Evolutionary conservation across 2,888 invertebrate species (phyloP), one percentile per base, ranked within the genome.

Genomic region (Chorisops tibialis): DNA sequence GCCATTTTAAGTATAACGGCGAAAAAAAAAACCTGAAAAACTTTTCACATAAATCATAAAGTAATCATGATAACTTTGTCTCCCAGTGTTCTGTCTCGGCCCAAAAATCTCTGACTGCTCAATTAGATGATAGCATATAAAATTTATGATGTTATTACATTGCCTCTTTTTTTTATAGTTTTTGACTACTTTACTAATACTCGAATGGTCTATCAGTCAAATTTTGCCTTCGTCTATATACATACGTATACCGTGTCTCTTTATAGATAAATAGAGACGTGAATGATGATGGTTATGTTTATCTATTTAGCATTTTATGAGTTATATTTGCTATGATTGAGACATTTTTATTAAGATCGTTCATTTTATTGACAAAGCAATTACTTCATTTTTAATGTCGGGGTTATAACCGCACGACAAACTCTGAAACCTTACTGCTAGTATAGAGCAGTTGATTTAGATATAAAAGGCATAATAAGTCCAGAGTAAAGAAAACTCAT

Each of bases 261-360:
- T 18, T 19, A 45, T 11, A 52, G 12, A n/a, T 39, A 19, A 56
- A 56, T 56, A 56, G 56, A 56, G 56, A 45, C 56, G 30, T 54
- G 41, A 11, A 56, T 30, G 56, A 43, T 30, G 45, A 45, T 30
- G 45, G 39, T 54, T 54, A 54, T 54, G 54, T 54, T 56, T 56
- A 56, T 56, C 56, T 56, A 56, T 56, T 56, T 56, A 56, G 56
- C 56, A 56, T 56, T 56, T 56, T 56, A 56, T 19, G 56, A 43
- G 43, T 45, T 30, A 56, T 56, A 56, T 56, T 56, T 56, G 56
- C 56, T 56, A 56, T 56, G 56, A 56, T 56, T 56, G 56, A 56
- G 56, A 43, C 56, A 56, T 45, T 56, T 56, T 56, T 56, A 56
- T 56, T 56, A 56, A 56, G 56, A 43, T 56, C 56, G 56, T 56